Evolutionary conservation across 2,888 invertebrate species (phyloP), one percentile per base, ranked within the genome.

Genomic region (Catocala fraxini): DNA sequence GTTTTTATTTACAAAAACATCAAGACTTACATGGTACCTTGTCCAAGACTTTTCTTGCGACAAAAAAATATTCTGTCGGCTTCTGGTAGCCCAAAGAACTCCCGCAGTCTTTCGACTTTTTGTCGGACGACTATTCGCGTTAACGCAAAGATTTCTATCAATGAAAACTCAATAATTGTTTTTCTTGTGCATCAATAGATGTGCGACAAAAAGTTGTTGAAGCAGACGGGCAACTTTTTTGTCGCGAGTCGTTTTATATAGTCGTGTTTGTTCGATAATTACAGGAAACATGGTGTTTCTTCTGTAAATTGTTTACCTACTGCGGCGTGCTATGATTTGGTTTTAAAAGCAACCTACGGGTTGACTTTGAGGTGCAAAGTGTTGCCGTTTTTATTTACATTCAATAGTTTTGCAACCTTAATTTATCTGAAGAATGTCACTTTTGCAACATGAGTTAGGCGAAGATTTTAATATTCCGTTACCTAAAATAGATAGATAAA

Each of bases 131-230:
- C 39, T 52, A 59, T 33, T 54, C 48, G 41, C 46, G 61, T 56
- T 9, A 51, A 64, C 39, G 57, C 61, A 56, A 59, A 34, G 56
- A 61, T 56, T 52, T 51, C 55, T 56, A 61, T 61, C 60, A 61
- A 56, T 61, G 56, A 61, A 56, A 56, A 59, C 25, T 39, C 45
- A 25, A 25, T 15, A 43, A 49, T 60, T 51, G 55, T n/a, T 60
- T 43, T 54, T 60, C 49, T 48, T 15, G 5, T 15, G 9, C 41
- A 12, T 41, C 5, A 25, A 25, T 12, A 49, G 39, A 5, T 13
- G 13, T 12, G 43, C 43, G 12, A 39, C 5, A 59, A 59, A 59
- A 59, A 54, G 49, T 49, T 25, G 41, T 42, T 10, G 34, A 6
- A 12, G 51, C 12, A 6, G 13, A 39, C 35, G 6, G 7, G n/a